A percentile compares a stretch with the other conserved stretches of the same genome.
Conservation (phyloP, 2,888 invertebrate genomes). For the Antheraea assamensis region DNA sequence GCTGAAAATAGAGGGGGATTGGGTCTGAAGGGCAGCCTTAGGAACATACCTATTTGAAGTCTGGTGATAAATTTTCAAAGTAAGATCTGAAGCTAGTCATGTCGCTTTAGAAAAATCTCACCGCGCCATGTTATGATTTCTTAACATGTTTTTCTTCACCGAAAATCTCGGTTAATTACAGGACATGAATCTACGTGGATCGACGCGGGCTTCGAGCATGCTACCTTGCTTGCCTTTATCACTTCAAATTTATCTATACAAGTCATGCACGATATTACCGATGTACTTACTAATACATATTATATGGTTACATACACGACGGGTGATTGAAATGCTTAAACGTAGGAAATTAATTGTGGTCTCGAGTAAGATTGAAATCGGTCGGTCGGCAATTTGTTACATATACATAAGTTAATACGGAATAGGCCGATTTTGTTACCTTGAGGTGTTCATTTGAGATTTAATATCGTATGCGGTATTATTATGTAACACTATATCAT, state of each 20-base stretch:
- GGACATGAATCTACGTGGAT: background rate
- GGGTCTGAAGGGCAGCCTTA: too few relatives aligned
- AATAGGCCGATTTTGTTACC: slow-evolving; percentile 34
- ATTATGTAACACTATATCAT: background rate
- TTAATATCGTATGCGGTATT: slow-evolving; percentile 13
- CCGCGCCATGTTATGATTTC: background rate
- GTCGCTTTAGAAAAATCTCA: background rate
- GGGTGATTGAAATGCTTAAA: background rate
- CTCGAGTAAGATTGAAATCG: slow-evolving; percentile 43
- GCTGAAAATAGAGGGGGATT: too few relatives aligned
- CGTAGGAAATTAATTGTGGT: slow-evolving; percentile 34
- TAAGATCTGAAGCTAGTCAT: too few relatives aligned
- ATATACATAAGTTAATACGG: slow-evolving; percentile 45
- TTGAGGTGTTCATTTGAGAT: slow-evolving; percentile 25
- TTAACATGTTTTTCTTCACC: background rate
- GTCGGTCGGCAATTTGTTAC: slow-evolving; percentile 40
- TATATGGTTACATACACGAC: background rate
- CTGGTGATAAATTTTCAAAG: too few relatives aligned
- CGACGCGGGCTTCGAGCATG: background rate
- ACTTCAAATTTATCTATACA: background rate
- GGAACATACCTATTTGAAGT: too few relatives aligned
- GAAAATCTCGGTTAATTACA: background rate
- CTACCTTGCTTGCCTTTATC: too few relatives aligned
- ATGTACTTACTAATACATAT: background rate
- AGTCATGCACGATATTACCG: too few relatives aligned